phyloP scores from a whole-genome alignment of 2,888 invertebrate species.

The Sphaerophoria taeniata region DNA sequence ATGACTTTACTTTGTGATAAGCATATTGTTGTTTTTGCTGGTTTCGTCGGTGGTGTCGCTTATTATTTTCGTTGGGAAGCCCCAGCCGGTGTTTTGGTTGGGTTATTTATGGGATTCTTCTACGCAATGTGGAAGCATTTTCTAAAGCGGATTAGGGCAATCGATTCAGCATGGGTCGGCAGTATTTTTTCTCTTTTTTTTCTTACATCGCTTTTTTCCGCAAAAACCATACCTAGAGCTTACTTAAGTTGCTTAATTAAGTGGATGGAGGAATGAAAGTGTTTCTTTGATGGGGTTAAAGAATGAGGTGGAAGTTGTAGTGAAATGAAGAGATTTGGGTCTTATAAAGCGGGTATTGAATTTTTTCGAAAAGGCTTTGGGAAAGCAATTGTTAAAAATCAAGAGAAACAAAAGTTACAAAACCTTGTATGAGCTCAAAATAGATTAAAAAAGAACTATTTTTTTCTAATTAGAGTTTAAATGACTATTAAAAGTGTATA shows the following conservation, averaged over 20 bases:
- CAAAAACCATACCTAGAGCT: background rate
- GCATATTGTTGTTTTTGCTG: constrained; percentile 46
- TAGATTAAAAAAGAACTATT: too few species aligned
- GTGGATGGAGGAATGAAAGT: constrained; percentile 39
- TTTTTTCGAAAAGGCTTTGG: too few species aligned
- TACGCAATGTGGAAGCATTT: constrained; percentile 51
- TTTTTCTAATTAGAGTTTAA: too few species aligned
- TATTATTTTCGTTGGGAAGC: constrained; percentile 2
- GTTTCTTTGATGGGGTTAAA: constrained; percentile 52
- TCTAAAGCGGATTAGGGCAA: constrained; percentile 57
- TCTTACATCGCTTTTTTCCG: background rate
- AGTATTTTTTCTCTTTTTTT: constrained; percentile 29
- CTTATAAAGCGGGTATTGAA: background rate
- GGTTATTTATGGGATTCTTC: constrained; percentile 65
- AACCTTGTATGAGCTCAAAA: too few species aligned
- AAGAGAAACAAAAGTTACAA: too few species aligned
- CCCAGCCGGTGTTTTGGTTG: constrained; percentile 23
- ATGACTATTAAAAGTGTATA: too few species aligned
- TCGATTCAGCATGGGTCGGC: constrained; percentile 44
- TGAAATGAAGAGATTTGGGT: background rate
- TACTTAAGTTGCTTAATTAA: constrained; percentile 36
- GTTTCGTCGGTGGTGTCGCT: background rate
- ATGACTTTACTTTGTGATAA: constrained; percentile 25
- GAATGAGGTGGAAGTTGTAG: background rate
- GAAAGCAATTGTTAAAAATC: too few species aligned